A percentile compares a stretch with the other conserved stretches of the same genome.
Conservation (phyloP, 2,888 invertebrate species). For the Erebia aethiops region DNA sequence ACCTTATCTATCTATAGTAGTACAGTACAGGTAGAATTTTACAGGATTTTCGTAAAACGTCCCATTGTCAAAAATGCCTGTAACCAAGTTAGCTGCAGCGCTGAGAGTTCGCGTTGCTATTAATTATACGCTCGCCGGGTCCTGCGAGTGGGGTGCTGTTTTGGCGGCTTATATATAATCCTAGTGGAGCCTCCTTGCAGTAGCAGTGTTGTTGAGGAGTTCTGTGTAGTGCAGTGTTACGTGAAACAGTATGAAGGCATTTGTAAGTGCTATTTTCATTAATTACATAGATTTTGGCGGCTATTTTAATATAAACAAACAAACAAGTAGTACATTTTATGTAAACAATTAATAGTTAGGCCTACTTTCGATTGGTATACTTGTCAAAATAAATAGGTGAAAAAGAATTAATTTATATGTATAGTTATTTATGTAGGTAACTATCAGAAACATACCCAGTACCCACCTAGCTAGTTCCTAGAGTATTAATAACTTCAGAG, state of each 20-base stretch:
- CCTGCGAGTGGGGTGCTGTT: slow-evolving; percentile 34
- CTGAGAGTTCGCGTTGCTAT: slow-evolving; percentile 13
- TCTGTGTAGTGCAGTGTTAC: slow-evolving; percentile 25
- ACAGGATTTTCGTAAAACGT: neutral
- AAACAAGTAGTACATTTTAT: neutral
- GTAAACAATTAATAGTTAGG: no score
- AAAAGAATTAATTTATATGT: no score
- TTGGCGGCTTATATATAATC: slow-evolving; percentile 33
- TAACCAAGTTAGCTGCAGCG: neutral
- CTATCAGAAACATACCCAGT: no score
- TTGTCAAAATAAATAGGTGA: no score
- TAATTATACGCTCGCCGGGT: slow-evolving; percentile 2
- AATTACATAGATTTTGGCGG: neutral
- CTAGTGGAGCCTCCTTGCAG: slow-evolving; percentile 5
- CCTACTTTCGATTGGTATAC: no score
- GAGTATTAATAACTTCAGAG: no score
- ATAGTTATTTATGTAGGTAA: no score
- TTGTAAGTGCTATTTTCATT: slow-evolving; percentile 59
- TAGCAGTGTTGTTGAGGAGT: slow-evolving; percentile 19
- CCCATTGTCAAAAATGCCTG: neutral
- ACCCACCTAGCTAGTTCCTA: no score
- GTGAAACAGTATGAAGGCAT: slow-evolving; percentile 59
- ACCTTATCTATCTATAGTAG: no score
- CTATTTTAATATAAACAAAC: neutral
- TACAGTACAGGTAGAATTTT: neutral